phyloP scores from a whole-genome alignment of 2,888 invertebrate species.

The Drepana falcataria region DNA sequence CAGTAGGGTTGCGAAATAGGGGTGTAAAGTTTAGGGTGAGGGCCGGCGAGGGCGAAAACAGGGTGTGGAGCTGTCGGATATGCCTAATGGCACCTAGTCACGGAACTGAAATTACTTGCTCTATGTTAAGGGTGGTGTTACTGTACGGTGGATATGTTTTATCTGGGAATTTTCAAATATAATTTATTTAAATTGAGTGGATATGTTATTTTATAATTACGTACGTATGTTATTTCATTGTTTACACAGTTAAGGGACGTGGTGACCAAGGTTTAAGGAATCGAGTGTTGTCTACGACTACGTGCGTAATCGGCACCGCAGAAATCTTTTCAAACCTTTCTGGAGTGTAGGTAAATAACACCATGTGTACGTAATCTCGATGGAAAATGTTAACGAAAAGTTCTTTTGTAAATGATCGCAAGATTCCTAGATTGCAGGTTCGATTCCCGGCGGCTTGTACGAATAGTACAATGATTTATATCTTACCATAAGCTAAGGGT shows the following conservation, averaged over 20 bases:
- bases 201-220: conserved; percentile 16
- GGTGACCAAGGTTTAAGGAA: too few species aligned
- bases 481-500: too few species aligned
- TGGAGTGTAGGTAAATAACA: too few species aligned
- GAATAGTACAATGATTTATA: too few species aligned
- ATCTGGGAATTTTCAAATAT: neutral
- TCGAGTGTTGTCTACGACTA: too few species aligned
- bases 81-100: conserved; percentile 66
- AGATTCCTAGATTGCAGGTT: too few species aligned
- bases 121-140: conserved; percentile 25
- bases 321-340: too few species aligned
- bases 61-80: conserved; percentile 44
- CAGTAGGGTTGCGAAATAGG: conserved; percentile 36
- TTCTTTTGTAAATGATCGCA: too few species aligned
- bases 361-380: too few species aligned
- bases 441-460: too few species aligned
- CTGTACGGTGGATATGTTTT: neutral
- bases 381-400: too few species aligned
- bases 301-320: too few species aligned
- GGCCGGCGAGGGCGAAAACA: conserved; percentile 16
- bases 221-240: neutral
- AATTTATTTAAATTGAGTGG: conserved; percentile 6
- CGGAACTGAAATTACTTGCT: conserved; percentile 58
- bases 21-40: conserved; percentile 28
- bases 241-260: neutral